Evolutionary conservation across 2,113 vertebrate genomes (phyloP).

Genomic region (Myotis yumanensis): DNA sequence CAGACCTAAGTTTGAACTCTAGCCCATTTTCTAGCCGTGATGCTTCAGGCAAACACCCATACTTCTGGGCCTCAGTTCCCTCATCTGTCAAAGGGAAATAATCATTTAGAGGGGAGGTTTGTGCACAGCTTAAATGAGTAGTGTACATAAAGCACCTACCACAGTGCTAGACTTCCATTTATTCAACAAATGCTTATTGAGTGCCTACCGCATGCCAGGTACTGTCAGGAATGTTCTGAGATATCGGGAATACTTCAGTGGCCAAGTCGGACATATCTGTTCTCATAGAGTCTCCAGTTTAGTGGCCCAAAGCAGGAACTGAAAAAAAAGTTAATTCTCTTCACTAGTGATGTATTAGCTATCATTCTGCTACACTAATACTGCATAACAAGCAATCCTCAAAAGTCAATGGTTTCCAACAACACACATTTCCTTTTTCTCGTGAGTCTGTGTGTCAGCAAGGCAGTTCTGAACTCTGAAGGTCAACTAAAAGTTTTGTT

Average conservation of each 20-base stretch:
- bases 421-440: neutral
- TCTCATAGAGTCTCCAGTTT: neutral
- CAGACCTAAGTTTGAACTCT: neutral
- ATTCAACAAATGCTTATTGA: neutral
- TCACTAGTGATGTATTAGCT: neutral
- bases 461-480: neutral
- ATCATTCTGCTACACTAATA: rapidly evolving
- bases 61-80: neutral
- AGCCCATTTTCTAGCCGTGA: neutral
- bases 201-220: neutral
- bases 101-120: neutral
- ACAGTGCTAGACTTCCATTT: neutral
- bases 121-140: neutral
- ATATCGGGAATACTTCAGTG: neutral
- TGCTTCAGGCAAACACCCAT: neutral
- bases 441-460: neutral
- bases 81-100: neutral
- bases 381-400: neutral
- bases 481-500: neutral
- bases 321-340: neutral
- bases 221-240: neutral
- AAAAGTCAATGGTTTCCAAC: neutral
- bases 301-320: neutral
- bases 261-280: neutral
- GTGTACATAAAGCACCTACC: neutral